A percentile compares a stretch with the other conserved stretches of the same genome.
Evolutionary conservation across 2,888 invertebrate species (phyloP).

Genomic region (Protophormia terraenovae): DNA sequence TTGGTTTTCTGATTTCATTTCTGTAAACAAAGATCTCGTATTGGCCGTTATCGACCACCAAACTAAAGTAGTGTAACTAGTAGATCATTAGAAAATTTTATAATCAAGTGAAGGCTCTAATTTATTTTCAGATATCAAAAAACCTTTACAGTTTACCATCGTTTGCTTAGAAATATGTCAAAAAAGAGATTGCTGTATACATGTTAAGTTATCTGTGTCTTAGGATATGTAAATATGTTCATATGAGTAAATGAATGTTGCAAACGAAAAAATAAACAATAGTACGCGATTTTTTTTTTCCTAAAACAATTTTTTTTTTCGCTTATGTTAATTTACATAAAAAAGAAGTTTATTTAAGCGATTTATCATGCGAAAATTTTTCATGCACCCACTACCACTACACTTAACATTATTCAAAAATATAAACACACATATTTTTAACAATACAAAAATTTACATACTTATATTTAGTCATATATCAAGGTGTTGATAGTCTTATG

Average conservation of each 20-base stretch:
- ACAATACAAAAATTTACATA: too few relatives aligned
- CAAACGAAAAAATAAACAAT: slow-evolving; percentile 40
- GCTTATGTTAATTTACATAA: slow-evolving; percentile 73
- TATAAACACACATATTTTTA: background rate
- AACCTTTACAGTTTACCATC: background rate
- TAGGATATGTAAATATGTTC: background rate
- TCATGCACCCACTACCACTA: slow-evolving; percentile 1
- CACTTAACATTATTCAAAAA: slow-evolving; percentile 23
- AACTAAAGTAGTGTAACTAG: too few relatives aligned
- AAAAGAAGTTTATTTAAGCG: slow-evolving; percentile 74
- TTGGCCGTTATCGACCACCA: too few relatives aligned
- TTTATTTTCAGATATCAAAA: background rate
- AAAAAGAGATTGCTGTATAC: background rate
- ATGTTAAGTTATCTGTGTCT: background rate
- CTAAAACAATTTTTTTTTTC: slow-evolving; percentile 4
- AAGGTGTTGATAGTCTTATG: too few relatives aligned
- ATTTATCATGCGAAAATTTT: slow-evolving; percentile 77
- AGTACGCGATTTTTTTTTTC: slow-evolving; percentile 27
- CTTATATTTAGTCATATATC: too few relatives aligned
- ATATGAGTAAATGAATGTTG: background rate
- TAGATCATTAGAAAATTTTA: too few relatives aligned
- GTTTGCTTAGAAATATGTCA: background rate
- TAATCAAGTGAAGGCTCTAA: too few relatives aligned
- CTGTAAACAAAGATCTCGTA: too few relatives aligned
- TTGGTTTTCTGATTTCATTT: too few relatives aligned